Evolutionary conservation across 2,888 invertebrate genomes (phyloP).

Genomic region (Sarcophaga caerulescens): DNA sequence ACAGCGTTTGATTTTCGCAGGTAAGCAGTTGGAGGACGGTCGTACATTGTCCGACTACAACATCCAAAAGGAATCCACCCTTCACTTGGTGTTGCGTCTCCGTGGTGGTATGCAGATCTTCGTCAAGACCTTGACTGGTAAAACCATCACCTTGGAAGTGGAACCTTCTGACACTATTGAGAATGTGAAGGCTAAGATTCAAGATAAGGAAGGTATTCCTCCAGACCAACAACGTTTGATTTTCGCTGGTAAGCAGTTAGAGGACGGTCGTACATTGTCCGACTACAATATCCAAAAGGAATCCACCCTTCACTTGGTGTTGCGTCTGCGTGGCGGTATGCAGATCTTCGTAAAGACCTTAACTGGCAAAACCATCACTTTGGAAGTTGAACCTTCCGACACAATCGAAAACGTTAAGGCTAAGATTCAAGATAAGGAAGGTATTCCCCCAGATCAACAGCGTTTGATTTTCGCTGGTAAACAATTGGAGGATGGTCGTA

Average conservation of each 20-base stretch:
- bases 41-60: slow-evolving; percentile 74
- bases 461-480: slow-evolving; percentile 78
- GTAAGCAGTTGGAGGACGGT: slow-evolving; percentile 77
- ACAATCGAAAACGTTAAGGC: slow-evolving; percentile 74
- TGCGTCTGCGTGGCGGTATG: slow-evolving; percentile 86
- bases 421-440: slow-evolving; percentile 77
- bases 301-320: slow-evolving; percentile 69
- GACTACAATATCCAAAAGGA: slow-evolving; percentile 71
- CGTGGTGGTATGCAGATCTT: slow-evolving; percentile 71
- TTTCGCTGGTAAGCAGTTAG: slow-evolving; percentile 70
- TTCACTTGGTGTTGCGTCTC: slow-evolving; percentile 70
- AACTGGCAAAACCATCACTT: slow-evolving; percentile 77
- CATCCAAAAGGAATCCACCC: slow-evolving; percentile 70
- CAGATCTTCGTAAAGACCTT: slow-evolving; percentile 77
- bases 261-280: slow-evolving; percentile 70
- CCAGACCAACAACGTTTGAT: slow-evolving; percentile 71
- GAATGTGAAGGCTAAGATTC: slow-evolving; percentile 71
- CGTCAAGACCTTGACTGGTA: slow-evolving; percentile 70
- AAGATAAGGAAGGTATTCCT: slow-evolving; percentile 71
- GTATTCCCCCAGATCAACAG: slow-evolving; percentile 78
- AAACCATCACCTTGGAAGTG: slow-evolving; percentile 70
- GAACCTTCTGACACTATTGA: slow-evolving; percentile 71
- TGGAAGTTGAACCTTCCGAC: slow-evolving; percentile 75
- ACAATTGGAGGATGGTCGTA: slow-evolving; percentile 77
- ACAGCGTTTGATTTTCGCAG: slow-evolving; percentile 77